Evolutionary conservation across 2,797 vertebrate genomes (phyloP).

Genomic region (Sitta carolinensis): DNA sequence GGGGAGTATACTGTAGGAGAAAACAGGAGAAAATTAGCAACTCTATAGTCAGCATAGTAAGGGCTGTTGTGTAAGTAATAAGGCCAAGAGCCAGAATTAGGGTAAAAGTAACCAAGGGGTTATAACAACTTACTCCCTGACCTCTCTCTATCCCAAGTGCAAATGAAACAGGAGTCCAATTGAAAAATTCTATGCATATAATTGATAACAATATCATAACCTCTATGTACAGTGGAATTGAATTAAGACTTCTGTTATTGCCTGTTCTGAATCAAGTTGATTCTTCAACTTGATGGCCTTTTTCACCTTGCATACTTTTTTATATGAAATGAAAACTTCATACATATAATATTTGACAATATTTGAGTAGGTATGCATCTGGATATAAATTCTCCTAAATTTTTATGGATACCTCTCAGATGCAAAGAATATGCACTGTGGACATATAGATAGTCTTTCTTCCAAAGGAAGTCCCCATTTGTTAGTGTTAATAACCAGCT

Average conservation of each 20-base stretch:
- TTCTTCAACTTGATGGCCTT: background rate
- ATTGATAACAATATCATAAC: background rate
- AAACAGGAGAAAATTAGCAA: background rate
- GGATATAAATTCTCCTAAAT: background rate
- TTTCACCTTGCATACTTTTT: background rate
- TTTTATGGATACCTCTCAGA: background rate
- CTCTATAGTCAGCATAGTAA: background rate
- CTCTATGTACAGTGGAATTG: background rate
- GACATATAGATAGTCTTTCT: background rate
- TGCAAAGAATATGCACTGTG: background rate
- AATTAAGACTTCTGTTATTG: background rate
- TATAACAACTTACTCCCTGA: background rate
- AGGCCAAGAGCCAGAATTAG: background rate
- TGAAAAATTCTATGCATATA: background rate
- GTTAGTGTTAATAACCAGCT: constrained; percentile 48
- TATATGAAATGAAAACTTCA: background rate
- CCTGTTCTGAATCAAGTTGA: background rate
- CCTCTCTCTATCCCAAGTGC: background rate
- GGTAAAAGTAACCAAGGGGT: background rate
- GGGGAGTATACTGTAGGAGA: background rate
- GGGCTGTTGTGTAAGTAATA: background rate
- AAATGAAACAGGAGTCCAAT: background rate
- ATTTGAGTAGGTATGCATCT: background rate
- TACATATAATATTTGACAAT: background rate
- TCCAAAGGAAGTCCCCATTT: background rate